Conservation (phyloP, 37 sponge, comb jelly and placozoan genomes). For the Aplysina aerophoba region DNA sequence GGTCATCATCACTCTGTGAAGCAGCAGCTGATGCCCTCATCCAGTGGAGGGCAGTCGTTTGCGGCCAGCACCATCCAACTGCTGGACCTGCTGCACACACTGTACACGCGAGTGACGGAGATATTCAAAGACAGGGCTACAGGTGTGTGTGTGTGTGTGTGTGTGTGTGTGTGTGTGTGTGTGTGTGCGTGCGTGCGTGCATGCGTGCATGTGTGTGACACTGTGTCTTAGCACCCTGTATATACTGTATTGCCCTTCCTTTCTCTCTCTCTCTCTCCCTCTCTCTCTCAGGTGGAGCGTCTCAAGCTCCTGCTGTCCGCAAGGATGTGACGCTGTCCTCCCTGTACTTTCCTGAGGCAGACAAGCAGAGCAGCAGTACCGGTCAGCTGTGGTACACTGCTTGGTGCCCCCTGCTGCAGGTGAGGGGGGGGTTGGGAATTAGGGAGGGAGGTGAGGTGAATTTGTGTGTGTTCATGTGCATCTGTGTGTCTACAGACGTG, state of each 20-base stretch:
- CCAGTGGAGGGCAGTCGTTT: constrained; percentile 31
- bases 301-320: no score
- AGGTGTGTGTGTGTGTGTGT: not conserved
- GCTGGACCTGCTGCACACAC: constrained; percentile 83
- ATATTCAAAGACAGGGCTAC: constrained; percentile 7
- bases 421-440: not conserved
- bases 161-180: no score
- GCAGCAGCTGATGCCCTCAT: not conserved
- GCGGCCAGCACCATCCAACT: constrained; percentile 54
- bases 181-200: no score
- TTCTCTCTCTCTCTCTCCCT: no score
- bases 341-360: not conserved
- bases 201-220: no score
- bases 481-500: constrained; percentile 1
- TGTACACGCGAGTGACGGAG: constrained; percentile 55
- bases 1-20: not conserved
- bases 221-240: no score
- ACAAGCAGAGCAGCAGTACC: not conserved
- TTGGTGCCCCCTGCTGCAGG: constrained; percentile 91
- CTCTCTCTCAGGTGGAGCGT: no score
- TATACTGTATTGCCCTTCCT: no score
- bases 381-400: constrained; percentile 72
- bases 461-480: constrained; percentile 18
- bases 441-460: not conserved
- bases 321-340: no score